Base-by-base conservation (phyloP, 1,140 invertebrate genomes). In the Hestina assimilis region DNA sequence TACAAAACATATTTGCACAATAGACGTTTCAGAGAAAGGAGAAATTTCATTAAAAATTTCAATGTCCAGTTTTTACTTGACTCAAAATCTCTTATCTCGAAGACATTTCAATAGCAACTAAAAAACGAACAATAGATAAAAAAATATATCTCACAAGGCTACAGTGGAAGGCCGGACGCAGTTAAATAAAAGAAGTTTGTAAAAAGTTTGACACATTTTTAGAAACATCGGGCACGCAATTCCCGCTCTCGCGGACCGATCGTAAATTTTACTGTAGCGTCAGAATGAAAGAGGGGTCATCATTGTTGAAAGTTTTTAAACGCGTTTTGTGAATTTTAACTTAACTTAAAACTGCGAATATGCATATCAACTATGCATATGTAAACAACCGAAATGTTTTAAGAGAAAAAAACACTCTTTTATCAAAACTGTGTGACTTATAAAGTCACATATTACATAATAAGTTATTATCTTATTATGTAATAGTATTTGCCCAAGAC, bases 171-270 rank as follows among this genome's bases (percentile, higher is more conserved):
- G 84, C 74, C 83, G 79, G 79, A 79, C 78, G 73, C 65, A 72
- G 67, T 66, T 79, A 85, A 88, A 88, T 88, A 82, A 88, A 88
- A 86, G 83, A 84, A 88, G 69, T 84, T 83, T 76, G 80, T 87
- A 84, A 85, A 87, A 83, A 87, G 69, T 84, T 88, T 86, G 84
- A 87, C 83, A 88, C 84, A 88, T 86, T 86, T 87, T 88, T 86
- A 85, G 83, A 83, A 83, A 80, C 81, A 82, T 85, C 82, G 83
- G 79, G 79, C 81, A 79, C 79, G 83, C 81, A 83, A 73, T 77
- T 77, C 72, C 73, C 69, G 66, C 68, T 62, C 72, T 72, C 70
- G 68, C 70, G 73, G 69, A 53, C 67, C 66, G 72, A 69, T 84
- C 84, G 83, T 86, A 85, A 87, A 87, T 86, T 83, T 79, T 68